These are phyloP conservation scores for Podabrus alpinus DNA, from an alignment of 2,888 invertebrate genomes.

Conservation along the genomic window DNA sequence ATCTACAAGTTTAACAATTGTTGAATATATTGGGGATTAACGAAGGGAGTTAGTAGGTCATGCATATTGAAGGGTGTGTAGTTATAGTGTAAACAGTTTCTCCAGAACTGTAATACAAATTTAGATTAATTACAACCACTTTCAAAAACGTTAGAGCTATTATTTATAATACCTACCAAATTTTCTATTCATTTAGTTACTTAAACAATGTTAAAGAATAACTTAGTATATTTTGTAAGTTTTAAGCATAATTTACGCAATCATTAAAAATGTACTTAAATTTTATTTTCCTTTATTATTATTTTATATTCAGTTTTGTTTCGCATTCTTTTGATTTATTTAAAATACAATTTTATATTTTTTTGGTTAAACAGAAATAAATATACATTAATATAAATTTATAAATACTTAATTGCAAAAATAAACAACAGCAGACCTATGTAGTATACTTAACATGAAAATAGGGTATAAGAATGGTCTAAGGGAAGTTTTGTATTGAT, in stretches of 20 bases:
- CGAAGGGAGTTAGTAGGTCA: neutral
- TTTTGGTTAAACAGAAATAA: neutral
- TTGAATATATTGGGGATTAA: neutral
- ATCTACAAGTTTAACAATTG: neutral
- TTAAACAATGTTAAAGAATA: neutral
- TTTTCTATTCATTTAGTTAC: neutral
- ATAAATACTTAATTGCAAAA: no score
- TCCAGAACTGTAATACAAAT: neutral
- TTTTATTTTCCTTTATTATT: neutral
- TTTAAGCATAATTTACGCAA: neutral
- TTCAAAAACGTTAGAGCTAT: neutral
- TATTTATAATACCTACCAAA: neutral
- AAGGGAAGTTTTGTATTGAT: no score
- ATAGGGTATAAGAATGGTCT: no score
- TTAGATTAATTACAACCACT: neutral
- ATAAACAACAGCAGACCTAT: no score
- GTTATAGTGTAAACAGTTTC: neutral
- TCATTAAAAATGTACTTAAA: no score
- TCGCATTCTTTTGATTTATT: neutral
- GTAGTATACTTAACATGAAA: no score
- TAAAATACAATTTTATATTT: neutral
- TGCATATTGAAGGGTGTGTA: neutral
- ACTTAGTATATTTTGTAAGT: neutral
- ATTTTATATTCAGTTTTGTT: neutral
- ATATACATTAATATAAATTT: no score